Conservation (phyloP, 2,888 invertebrate species). For the Protonemura montana region DNA sequence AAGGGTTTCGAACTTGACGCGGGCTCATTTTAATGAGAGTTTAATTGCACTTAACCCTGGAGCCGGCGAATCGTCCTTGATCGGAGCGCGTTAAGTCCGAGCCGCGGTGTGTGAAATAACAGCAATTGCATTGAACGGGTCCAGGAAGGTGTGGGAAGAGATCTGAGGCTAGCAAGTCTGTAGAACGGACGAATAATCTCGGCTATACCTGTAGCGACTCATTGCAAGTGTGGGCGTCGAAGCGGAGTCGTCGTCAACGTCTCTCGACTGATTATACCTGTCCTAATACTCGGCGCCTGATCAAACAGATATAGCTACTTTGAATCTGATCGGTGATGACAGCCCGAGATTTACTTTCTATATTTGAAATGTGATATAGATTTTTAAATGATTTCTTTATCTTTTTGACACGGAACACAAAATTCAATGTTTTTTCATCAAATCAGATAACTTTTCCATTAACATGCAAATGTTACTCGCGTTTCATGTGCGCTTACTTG, state of each 20-base stretch:
- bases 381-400: neutral
- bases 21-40: neutral
- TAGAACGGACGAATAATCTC: neutral
- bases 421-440: neutral
- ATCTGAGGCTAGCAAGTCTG: slow-evolving; percentile 17
- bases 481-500: neutral
- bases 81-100: neutral
- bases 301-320: neutral
- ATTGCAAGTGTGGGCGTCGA: neutral
- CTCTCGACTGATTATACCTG: neutral
- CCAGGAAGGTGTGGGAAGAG: slow-evolving; percentile 8
- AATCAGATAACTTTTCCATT: neutral
- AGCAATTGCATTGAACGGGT: neutral
- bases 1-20: neutral
- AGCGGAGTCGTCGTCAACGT: neutral
- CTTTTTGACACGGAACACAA: neutral
- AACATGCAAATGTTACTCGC: neutral
- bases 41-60: slow-evolving; percentile 21
- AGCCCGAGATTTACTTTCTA: neutral
- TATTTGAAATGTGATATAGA: neutral
- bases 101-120: neutral
- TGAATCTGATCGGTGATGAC: neutral
- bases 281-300: neutral
- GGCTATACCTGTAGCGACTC: neutral
- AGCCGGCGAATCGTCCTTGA: neutral